Evolutionary conservation across 2,797 vertebrate species (phyloP).

Genomic region (Loriculus beryllinus): DNA sequence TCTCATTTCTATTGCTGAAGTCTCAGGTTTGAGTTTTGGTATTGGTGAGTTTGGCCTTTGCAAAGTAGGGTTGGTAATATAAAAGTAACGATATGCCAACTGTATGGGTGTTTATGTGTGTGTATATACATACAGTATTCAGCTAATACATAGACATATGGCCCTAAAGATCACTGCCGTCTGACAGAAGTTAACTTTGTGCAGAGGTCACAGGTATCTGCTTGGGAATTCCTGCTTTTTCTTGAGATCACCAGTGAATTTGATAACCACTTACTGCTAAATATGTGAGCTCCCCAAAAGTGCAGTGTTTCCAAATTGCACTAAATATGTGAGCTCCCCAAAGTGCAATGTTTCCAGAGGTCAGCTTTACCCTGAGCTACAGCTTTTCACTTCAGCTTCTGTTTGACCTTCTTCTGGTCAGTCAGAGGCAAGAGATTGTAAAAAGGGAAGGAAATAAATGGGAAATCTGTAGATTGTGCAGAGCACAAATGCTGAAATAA

Average conservation of each 20-base stretch:
- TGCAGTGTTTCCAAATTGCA: not conserved
- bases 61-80: not conserved
- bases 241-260: not conserved
- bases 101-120: not conserved
- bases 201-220: not conserved
- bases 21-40: not conserved
- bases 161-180: not conserved
- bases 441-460: not conserved
- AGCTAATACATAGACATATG: not conserved
- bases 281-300: not conserved
- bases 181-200: not conserved
- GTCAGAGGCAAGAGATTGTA: not conserved
- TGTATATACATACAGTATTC: rapidly evolving
- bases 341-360: not conserved
- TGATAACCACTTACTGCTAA: not conserved
- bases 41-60: not conserved
- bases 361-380: not conserved
- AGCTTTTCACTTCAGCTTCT: not conserved
- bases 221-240: not conserved
- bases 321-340: not conserved
- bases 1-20: not conserved
- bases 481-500: not conserved
- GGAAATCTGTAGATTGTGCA: not conserved
- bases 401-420: not conserved
- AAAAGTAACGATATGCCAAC: rapidly evolving